Evolutionary conservation across 2,888 invertebrate genomes (phyloP), one percentile per base, ranked within the genome.

Genomic region (Cremastinae sp.): DNA sequence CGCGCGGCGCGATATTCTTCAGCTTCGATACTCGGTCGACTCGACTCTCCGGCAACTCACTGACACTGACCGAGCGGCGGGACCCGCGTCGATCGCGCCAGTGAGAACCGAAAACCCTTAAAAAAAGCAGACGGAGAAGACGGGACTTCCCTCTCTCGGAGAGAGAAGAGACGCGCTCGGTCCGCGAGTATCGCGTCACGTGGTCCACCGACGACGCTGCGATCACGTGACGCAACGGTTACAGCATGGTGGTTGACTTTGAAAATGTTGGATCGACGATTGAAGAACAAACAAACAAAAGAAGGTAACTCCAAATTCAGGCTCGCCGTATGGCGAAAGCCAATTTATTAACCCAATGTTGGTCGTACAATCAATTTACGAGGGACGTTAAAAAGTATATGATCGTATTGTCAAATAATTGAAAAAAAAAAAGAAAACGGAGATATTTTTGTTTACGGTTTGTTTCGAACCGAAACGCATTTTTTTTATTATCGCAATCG

Each of bases 131-230:
- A 36, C 0, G 28, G 22, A 49, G 12, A 22, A 12, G 34, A 62
- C 36, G 38, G 45, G 47, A 38, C 36, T 47, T n/a, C 18, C 34
- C 61, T 47, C 61, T 10, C 61, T 20, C 38, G 4, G 36, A 28
- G n/a, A 8, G 49, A 12, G 16, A 36, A 38, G 34, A 28, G 61
- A 49, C 49, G 49, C 62, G 49, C 62, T 49, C 49, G 59, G 75
- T 77, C 75, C 74, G 74, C 59, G 34, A 66, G 20, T 7, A 70
- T 10, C 69, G 22, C 54, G 47, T 77, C 77, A 78, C 76, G 77
- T 77, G 78, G 70, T 64, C 58, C 58, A 22, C 20, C n/a, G 22
- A 62, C 18, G 49, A 8, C 38, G 41, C 38, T 34, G 61, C 18
- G 10, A 28, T 71, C 78, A 78, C 78, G 75, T 77, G 77, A 77